phyloP scores from a whole-genome alignment of 2,888 invertebrate genomes.

The Lathronympha strigana region DNA sequence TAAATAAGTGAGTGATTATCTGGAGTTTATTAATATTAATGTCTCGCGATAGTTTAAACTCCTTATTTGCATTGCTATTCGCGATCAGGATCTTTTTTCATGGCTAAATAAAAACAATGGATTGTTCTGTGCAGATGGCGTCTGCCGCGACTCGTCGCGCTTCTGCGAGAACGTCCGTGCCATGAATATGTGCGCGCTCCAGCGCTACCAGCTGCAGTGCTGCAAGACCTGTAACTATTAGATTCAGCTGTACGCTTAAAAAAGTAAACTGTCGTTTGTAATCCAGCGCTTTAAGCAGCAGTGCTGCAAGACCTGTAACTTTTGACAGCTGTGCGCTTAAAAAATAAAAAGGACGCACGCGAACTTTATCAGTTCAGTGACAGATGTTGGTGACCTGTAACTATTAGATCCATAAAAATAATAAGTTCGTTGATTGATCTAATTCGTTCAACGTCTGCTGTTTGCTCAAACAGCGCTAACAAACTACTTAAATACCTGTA shows the following conservation, averaged over 20 bases:
- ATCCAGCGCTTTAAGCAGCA: constrained; percentile 92
- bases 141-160: constrained; percentile 92
- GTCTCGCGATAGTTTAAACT: no score
- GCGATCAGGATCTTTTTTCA: neutral
- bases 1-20: no score
- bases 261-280: neutral
- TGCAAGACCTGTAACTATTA: constrained; percentile 90
- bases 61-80: no score
- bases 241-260: neutral
- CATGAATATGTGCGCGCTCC: constrained; percentile 94
- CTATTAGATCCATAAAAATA: constrained; percentile 51
- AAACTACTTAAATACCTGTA: no score
- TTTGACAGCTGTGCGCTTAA: no score
- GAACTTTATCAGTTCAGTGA: no score
- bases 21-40: no score
- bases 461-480: constrained; percentile 88
- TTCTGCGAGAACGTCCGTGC: constrained; percentile 94
- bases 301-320: no score
- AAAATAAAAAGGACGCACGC: no score
- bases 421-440: neutral
- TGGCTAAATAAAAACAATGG: constrained; percentile 35
- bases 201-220: constrained; percentile 93
- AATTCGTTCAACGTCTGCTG: neutral
- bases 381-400: no score
- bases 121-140: constrained; percentile 80